Evolutionary conservation across 2,797 vertebrate genomes (phyloP).

Genomic region (Gymnothorax javanicus): DNA sequence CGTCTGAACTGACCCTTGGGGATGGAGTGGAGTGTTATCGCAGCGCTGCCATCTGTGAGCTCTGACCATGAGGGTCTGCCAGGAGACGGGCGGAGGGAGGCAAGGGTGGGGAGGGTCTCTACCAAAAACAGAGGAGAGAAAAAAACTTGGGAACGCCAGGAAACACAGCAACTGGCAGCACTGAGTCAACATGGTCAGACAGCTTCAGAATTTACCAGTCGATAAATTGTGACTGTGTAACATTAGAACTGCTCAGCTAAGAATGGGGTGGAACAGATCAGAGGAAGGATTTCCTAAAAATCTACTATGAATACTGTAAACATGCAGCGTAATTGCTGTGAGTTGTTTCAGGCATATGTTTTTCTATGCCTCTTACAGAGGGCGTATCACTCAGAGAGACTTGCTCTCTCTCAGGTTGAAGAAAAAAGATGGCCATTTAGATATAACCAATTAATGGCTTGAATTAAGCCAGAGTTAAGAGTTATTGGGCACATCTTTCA

Average conservation of each 20-base stretch:
- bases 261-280: background rate
- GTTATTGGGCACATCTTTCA: background rate
- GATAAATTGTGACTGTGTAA: background rate
- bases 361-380: background rate
- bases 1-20: conserved; percentile 2
- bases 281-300: background rate
- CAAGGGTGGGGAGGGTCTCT: conserved; percentile 49
- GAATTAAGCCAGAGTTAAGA: background rate
- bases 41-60: conserved; percentile 29
- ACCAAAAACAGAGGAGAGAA: conserved; percentile 50
- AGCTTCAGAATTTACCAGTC: background rate
- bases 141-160: conserved; percentile 41
- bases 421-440: background rate
- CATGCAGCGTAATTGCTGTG: background rate
- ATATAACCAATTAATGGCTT: background rate
- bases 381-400: background rate
- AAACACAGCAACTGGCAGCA: conserved; percentile 55
- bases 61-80: conserved; percentile 44
- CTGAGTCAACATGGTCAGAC: background rate
- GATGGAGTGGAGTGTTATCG: conserved; percentile 13
- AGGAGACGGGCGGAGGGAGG: conserved; percentile 41
- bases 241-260: background rate
- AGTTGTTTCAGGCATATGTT: background rate
- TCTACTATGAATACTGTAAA: background rate
- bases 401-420: background rate